Evolutionary conservation across 2,888 invertebrate genomes (phyloP).

Genomic region (Gymnoscelis rufifasciata): DNA sequence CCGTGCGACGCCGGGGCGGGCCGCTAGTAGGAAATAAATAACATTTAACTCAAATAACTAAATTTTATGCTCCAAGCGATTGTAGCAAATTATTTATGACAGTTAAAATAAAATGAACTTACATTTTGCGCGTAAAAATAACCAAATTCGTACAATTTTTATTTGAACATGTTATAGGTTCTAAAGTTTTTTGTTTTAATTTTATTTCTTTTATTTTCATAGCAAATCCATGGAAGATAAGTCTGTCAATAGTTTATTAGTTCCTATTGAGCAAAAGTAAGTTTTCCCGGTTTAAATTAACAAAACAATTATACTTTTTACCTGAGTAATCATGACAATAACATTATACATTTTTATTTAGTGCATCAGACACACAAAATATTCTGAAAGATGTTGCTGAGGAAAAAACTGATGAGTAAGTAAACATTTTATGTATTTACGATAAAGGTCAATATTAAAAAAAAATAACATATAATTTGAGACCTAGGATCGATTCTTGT

Average conservation of each 20-base stretch:
- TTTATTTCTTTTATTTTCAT: neutral
- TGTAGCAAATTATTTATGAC: too few species aligned
- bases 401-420: constrained; percentile 43
- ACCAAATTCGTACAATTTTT: too few species aligned
- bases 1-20: too few species aligned
- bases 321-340: too few species aligned
- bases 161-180: too few species aligned
- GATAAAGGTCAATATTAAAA: neutral
- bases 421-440: neutral
- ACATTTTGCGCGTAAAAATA: too few species aligned
- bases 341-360: constrained; percentile 31
- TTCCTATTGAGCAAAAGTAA: constrained; percentile 43
- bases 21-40: too few species aligned
- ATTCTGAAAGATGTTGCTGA: constrained; percentile 27
- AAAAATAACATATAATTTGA: neutral
- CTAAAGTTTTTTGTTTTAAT: too few species aligned
- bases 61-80: too few species aligned
- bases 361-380: constrained; percentile 36
- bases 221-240: constrained; percentile 37
- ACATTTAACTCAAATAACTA: too few species aligned
- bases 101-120: too few species aligned
- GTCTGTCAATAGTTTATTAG: constrained; percentile 31
- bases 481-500: constrained; percentile 2
- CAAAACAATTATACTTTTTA: neutral
- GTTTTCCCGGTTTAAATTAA: constrained; percentile 17